These are phyloP conservation scores for Serrognathus titanus DNA, from an alignment of 2,888 invertebrate genomes.

Conservation along the genomic window DNA sequence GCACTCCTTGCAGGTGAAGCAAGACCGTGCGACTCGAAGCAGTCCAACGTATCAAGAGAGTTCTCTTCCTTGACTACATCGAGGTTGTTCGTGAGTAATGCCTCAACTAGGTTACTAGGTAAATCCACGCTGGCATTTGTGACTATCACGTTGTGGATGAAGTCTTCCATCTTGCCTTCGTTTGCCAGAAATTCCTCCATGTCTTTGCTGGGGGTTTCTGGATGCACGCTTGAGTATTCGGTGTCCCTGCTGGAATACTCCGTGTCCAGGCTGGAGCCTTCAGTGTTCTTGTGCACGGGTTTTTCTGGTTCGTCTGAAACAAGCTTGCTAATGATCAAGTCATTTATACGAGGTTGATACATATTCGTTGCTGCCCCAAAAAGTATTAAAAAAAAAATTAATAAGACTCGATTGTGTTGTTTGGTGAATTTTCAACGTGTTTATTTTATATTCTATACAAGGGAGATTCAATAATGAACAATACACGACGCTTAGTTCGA, in stretches of 20 bases:
- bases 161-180: constrained; percentile 31
- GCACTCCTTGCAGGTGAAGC: constrained; percentile 48
- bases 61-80: constrained; percentile 63
- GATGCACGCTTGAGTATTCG: constrained; percentile 5
- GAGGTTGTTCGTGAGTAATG: constrained; percentile 42
- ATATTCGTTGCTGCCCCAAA: too few relatives aligned
- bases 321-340: too few relatives aligned
- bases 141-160: constrained; percentile 63
- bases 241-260: constrained; percentile 14
- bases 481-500: too few relatives aligned
- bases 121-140: constrained; percentile 71
- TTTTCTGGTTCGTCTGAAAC: background rate
- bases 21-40: constrained; percentile 47
- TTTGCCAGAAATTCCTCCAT: background rate
- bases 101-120: constrained; percentile 23
- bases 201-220: background rate
- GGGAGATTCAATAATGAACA: too few relatives aligned
- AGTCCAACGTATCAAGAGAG: constrained; percentile 48
- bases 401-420: too few relatives aligned
- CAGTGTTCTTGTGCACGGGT: constrained; percentile 3
- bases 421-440: too few relatives aligned
- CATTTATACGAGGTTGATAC: too few relatives aligned
- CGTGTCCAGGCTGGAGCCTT: constrained; percentile 16
- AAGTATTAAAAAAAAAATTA: too few relatives aligned
- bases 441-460: too few relatives aligned